Conservation (phyloP, 2,113 vertebrate species). For the Anarhynchus alexandrinus region DNA sequence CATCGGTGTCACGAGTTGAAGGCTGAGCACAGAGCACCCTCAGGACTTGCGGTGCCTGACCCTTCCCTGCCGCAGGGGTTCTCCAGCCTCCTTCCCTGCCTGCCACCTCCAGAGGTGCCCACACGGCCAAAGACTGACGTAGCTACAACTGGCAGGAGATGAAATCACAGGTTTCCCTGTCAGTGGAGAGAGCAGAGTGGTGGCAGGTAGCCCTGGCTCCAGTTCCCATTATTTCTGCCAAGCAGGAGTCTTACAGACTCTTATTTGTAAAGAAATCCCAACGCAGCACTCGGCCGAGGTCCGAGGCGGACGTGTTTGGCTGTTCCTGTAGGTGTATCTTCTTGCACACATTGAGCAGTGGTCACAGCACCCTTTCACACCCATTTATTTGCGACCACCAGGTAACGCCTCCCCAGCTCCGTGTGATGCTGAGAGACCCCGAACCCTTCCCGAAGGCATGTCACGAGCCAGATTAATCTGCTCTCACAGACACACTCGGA, state of each 20-base stretch:
- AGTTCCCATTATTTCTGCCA: background rate
- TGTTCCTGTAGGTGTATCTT: background rate
- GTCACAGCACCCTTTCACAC: background rate
- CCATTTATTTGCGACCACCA: background rate
- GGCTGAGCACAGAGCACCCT: background rate
- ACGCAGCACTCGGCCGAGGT: background rate
- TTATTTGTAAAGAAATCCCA: background rate
- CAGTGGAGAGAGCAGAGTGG: background rate
- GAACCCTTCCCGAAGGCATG: background rate
- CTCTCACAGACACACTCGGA: background rate
- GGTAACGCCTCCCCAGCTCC: background rate
- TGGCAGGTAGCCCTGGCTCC: background rate
- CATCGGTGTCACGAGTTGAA: fast-evolving
- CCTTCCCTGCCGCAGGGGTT: background rate
- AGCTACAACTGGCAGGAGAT: background rate
- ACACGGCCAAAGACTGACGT: background rate
- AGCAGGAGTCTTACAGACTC: background rate
- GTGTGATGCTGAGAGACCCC: background rate
- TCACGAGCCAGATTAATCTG: background rate
- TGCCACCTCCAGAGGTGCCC: background rate
- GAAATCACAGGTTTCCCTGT: background rate
- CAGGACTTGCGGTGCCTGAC: background rate
- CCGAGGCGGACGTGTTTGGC: fast-evolving
- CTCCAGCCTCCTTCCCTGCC: no score
- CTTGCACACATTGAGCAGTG: background rate